A percentile compares a stretch with the other conserved stretches of the same genome.
Evolutionary conservation across 1,140 invertebrate genomes (phyloP).

Genomic region (Tetramorium alpestre): DNA sequence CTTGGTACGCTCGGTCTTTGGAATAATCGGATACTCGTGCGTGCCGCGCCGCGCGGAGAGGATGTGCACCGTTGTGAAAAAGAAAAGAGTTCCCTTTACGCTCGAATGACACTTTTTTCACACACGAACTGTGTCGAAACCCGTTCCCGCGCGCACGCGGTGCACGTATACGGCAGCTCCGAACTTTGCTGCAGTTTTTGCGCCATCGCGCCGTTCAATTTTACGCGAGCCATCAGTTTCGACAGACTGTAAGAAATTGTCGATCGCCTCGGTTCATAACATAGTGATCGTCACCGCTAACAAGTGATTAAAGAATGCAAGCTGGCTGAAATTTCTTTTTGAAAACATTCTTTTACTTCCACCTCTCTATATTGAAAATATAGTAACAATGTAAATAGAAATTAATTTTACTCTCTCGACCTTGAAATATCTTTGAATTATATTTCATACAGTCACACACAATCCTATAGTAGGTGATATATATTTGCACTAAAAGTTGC

Average conservation of each 20-base stretch:
- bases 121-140: conserved; percentile 10
- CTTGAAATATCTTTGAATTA: background rate
- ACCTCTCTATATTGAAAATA: background rate
- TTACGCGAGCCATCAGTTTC: conserved; percentile 10
- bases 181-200: conserved; percentile 11
- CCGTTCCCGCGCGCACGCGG: background rate
- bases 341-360: background rate
- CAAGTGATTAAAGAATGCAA: background rate
- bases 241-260: background rate
- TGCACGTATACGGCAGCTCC: background rate
- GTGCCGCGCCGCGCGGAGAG: conserved; percentile 65
- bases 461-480: background rate
- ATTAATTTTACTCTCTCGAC: background rate
- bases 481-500: background rate
- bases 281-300: background rate
- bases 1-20: conserved; percentile 77
- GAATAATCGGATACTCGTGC: conserved; percentile 81
- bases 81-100: conserved; percentile 48
- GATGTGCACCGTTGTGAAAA: conserved; percentile 68
- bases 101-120: conserved; percentile 70
- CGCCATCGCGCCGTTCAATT: background rate
- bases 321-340: background rate
- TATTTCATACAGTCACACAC: too few relatives aligned
- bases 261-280: too few relatives aligned
- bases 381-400: background rate